Conservation (phyloP, 2,888 invertebrate species). For the Tridacna crocea region DNA sequence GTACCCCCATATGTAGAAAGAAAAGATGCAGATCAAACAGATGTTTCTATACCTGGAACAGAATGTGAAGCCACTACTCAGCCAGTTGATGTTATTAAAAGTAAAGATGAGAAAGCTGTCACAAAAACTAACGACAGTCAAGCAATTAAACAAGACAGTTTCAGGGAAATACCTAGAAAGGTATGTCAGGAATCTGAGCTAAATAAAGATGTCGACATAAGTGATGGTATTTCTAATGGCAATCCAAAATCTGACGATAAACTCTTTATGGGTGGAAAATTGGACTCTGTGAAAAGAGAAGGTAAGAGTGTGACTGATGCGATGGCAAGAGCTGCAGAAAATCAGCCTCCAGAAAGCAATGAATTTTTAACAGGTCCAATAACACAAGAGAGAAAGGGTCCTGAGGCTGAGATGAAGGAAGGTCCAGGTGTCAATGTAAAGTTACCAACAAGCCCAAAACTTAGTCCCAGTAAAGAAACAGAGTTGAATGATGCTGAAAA, state of each 20-base stretch:
- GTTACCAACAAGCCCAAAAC: not conserved
- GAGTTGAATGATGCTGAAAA: slow-evolving; percentile 10
- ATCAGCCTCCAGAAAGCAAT: not conserved
- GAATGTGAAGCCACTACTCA: not conserved
- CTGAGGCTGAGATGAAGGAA: not conserved
- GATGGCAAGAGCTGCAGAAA: not conserved
- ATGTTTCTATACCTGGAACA: not conserved
- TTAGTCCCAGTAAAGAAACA: slow-evolving; percentile 7
- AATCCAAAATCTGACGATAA: not conserved
- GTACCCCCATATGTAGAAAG: not conserved
- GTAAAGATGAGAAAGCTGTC: not conserved
- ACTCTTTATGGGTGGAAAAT: not conserved
- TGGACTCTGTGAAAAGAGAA: not conserved
- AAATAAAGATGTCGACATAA: not conserved
- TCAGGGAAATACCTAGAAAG: not conserved
- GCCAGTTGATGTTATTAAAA: not conserved
- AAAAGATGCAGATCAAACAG: no score
- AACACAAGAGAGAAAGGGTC: not conserved
- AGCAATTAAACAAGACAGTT: not conserved
- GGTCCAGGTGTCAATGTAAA: not conserved
- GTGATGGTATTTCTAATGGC: no score
- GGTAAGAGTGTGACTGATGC: not conserved
- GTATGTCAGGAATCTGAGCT: not conserved
- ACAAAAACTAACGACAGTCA: not conserved
- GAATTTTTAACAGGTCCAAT: not conserved